These are phyloP conservation scores for Neodon shergylaensis DNA, from an alignment of 2,113 vertebrate species.

Conservation along the genomic window DNA sequence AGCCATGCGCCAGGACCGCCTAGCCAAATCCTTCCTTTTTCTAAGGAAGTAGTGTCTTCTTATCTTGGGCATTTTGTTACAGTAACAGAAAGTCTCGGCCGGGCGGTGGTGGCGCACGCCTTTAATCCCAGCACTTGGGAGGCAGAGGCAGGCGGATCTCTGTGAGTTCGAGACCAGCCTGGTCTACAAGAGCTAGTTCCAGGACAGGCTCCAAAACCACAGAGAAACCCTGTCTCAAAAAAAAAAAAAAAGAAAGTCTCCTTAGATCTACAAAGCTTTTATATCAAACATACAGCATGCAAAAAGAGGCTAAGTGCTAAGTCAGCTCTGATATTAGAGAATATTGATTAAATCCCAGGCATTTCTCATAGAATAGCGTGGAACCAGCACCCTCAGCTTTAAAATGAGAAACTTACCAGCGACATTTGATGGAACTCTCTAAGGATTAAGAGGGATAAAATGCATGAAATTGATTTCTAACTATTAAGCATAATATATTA, in stretches of 20 bases:
- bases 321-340: background rate
- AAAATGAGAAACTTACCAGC: background rate
- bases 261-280: background rate
- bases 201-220: too few relatives aligned
- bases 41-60: background rate
- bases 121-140: too few relatives aligned
- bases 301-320: background rate
- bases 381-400: slow-evolving; percentile 2
- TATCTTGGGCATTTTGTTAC: background rate
- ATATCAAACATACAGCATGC: background rate
- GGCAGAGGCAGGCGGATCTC: too few relatives aligned
- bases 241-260: background rate
- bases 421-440: background rate
- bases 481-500: background rate
- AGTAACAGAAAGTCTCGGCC: background rate
- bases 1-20: background rate
- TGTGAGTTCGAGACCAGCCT: too few relatives aligned
- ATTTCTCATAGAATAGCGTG: background rate
- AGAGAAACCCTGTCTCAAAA: too few relatives aligned
- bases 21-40: background rate
- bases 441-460: background rate
- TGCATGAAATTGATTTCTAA: slow-evolving; percentile 23
- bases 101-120: too few relatives aligned
- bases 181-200: too few relatives aligned
- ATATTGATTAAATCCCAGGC: background rate